phyloP scores from a whole-genome alignment of 2,888 invertebrate genomes.

The Andrena praecox region DNA sequence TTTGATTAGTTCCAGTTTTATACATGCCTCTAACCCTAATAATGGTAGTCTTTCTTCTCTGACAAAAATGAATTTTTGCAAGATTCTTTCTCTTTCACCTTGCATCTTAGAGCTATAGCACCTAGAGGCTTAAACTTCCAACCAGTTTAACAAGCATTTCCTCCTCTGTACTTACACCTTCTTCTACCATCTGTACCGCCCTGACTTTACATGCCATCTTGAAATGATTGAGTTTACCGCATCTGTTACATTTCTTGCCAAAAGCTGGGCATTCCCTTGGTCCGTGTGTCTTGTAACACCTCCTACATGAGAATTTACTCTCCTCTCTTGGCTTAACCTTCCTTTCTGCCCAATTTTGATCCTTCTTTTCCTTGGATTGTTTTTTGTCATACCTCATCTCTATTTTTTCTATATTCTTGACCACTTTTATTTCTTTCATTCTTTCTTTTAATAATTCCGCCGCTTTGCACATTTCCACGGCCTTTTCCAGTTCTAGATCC shows the following conservation, averaged over 20 bases:
- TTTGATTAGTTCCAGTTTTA: background rate
- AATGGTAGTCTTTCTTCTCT: background rate
- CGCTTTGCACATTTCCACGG: background rate
- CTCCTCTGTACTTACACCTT: background rate
- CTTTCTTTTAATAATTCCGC: background rate
- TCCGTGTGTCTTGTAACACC: background rate
- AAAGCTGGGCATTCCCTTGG: slow-evolving; percentile 1
- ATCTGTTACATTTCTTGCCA: slow-evolving; percentile 11
- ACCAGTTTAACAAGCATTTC: background rate
- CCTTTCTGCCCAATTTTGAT: background rate
- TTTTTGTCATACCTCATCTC: background rate
- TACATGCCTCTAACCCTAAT: background rate
- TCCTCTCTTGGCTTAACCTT: background rate
- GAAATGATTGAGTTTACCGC: slow-evolving; percentile 15
- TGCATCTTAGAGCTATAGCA: background rate
- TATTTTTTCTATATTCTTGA: background rate
- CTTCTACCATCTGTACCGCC: background rate
- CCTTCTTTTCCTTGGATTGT: background rate
- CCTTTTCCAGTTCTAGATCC: background rate
- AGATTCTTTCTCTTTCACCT: background rate
- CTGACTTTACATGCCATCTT: background rate
- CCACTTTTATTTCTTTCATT: background rate
- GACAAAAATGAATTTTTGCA: background rate
- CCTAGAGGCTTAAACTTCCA: background rate
- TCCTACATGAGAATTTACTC: background rate